Evolutionary conservation across 2,113 vertebrate genomes (phyloP).

Genomic region (Diadophis punctatus): DNA sequence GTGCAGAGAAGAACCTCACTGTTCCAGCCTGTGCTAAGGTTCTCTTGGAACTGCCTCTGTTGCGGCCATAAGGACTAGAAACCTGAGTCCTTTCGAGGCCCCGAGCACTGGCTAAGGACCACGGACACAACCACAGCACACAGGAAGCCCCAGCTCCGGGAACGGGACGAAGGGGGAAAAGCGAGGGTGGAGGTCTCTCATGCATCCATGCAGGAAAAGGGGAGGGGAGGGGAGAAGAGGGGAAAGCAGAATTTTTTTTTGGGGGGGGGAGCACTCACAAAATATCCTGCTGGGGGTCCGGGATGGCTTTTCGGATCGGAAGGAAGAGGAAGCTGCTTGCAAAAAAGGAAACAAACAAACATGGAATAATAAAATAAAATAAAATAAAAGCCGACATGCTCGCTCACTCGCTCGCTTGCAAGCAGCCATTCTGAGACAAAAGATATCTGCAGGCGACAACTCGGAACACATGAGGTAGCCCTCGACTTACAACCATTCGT

Average conservation of each 20-base stretch:
- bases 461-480: background rate
- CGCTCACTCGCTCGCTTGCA: background rate
- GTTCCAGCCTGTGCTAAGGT: background rate
- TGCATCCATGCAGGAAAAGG: background rate
- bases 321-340: conserved; percentile 74
- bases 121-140: background rate
- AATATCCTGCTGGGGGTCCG: conserved; percentile 72
- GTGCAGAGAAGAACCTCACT: background rate
- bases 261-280: conserved; percentile 69
- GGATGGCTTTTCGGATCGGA: conserved; percentile 73
- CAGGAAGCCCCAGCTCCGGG: too few relatives aligned
- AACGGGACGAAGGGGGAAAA: background rate
- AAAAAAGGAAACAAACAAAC: conserved; percentile 35
- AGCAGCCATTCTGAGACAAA: background rate
- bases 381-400: conserved; percentile 31
- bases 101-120: background rate
- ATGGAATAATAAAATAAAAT: background rate
- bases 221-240: too few relatives aligned
- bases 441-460: background rate
- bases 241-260: background rate
- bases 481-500: background rate
- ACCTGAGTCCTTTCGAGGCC: background rate
- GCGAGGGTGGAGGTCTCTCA: background rate
- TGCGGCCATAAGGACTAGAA: background rate
- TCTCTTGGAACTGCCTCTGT: too few relatives aligned